Percentiles rank a stretch among this genome's conserved stretches.
phyloP scores from a whole-genome alignment of 2,888 invertebrate species.

The Petrolisthes manimaculis region DNA sequence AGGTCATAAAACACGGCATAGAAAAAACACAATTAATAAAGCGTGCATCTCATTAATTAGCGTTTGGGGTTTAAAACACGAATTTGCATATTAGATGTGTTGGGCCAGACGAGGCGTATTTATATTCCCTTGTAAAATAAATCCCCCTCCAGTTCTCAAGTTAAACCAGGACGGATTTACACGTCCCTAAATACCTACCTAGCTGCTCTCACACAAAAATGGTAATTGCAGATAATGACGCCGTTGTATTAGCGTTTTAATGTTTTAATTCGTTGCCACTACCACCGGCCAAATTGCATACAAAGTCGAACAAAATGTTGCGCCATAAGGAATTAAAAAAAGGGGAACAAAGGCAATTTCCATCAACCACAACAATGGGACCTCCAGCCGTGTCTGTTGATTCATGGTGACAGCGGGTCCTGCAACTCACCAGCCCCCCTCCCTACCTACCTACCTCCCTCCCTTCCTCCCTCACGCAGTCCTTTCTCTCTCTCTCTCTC shows the following conservation, averaged over 20 bases:
- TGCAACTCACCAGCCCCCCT: conserved; percentile 4
- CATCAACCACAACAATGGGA: conserved; percentile 44
- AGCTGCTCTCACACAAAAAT: conserved; percentile 6
- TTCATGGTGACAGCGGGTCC: conserved; percentile 31
- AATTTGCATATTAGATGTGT: conserved; percentile 7
- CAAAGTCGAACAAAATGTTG: conserved; percentile 33
- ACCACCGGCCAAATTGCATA: conserved; percentile 39
- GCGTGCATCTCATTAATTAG: conserved; percentile 18
- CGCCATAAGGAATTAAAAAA: conserved; percentile 42
- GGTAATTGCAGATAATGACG: conserved; percentile 15
- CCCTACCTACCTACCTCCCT: neutral
- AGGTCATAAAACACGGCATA: conserved; percentile 3
- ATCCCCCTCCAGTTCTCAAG: too few relatives aligned
- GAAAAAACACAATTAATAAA: conserved; percentile 21
- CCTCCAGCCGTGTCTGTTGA: conserved; percentile 32
- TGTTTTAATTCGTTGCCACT: conserved; percentile 40
- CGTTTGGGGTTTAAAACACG: neutral
- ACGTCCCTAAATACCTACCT: neutral
- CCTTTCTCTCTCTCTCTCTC: neutral
- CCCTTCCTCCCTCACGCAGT: neutral
- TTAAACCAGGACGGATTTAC: neutral
- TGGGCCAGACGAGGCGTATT: neutral
- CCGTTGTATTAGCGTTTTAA: conserved; percentile 28
- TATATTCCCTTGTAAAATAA: too few relatives aligned
- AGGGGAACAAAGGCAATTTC: conserved; percentile 47